Evolutionary conservation across 1,140 invertebrate genomes (phyloP).

Genomic region (Pissodes strobi): DNA sequence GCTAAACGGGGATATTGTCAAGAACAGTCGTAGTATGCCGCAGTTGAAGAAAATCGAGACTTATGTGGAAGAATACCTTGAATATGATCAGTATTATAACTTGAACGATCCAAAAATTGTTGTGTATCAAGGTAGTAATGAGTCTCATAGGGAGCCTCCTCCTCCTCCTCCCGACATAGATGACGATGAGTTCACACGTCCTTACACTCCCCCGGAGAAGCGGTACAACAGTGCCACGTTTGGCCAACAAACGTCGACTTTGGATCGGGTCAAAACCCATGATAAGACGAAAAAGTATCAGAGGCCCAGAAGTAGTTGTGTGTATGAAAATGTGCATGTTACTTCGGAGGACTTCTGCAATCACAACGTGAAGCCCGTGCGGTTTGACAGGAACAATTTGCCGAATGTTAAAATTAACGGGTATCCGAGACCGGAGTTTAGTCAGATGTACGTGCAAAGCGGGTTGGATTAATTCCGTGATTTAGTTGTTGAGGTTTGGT

Average conservation of each 20-base stretch:
- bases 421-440: conserved; percentile 52
- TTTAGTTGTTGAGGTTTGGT: no score
- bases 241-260: conserved; percentile 17
- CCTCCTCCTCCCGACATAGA: neutral
- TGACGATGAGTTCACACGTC: conserved; percentile 29
- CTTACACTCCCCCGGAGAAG: conserved; percentile 52
- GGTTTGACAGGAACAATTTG: conserved; percentile 29
- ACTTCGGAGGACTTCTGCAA: conserved; percentile 43
- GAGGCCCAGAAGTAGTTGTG: conserved; percentile 46
- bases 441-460: conserved; percentile 52
- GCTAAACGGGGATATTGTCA: conserved; percentile 25
- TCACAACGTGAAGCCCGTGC: conserved; percentile 29
- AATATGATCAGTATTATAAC: conserved; percentile 21
- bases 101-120: conserved; percentile 5
- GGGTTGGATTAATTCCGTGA: conserved; percentile 45
- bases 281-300: conserved; percentile 23
- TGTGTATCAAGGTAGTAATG: conserved; percentile 12
- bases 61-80: no score
- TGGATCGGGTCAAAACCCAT: conserved; percentile 5
- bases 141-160: conserved; percentile 3
- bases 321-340: conserved; percentile 52
- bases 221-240: conserved; percentile 49
- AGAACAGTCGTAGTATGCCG: conserved; percentile 48
- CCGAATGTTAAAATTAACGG: conserved; percentile 48
- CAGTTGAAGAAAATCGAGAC: conserved; percentile 42